Evolutionary conservation across 2,888 invertebrate species (phyloP).

Genomic region (Apomyelois bistriatella): DNA sequence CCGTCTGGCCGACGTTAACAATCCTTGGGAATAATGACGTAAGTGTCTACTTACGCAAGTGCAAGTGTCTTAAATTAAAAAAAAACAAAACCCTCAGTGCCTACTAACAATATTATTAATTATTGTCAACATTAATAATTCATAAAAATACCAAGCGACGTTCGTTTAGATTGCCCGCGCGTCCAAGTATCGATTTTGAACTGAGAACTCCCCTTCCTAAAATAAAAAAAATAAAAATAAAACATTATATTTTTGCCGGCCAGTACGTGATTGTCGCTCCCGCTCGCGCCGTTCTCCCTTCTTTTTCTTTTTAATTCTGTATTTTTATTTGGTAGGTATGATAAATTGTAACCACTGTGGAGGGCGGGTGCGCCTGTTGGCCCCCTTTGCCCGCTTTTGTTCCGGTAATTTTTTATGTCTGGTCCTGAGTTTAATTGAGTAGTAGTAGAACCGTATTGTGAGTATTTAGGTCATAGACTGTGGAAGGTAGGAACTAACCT

Average conservation of each 20-base stretch:
- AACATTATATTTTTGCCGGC: constrained; percentile 62
- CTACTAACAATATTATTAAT: too few species aligned
- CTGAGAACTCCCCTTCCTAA: constrained; percentile 31
- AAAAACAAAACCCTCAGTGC: too few species aligned
- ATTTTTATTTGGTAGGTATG: constrained; percentile 79
- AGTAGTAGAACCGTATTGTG: constrained; percentile 70
- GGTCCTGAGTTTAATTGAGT: constrained; percentile 75
- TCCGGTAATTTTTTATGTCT: constrained; percentile 79
- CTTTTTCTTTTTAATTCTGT: constrained; percentile 77
- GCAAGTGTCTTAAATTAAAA: too few species aligned
- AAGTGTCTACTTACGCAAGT: too few species aligned
- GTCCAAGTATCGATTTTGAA: constrained; percentile 18
- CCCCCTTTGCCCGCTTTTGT: constrained; percentile 64
- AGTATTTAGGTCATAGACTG: constrained; percentile 69
- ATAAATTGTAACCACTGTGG: constrained; percentile 74
- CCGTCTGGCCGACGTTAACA: too few species aligned
- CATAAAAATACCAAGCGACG: constrained; percentile 37
- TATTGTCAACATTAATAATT: too few species aligned
- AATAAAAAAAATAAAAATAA: constrained; percentile 42
- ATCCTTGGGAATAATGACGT: too few species aligned
- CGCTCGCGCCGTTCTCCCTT: constrained; percentile 64
- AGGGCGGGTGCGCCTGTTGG: constrained; percentile 31
- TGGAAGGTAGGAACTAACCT: constrained; percentile 53
- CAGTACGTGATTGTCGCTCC: constrained; percentile 54
- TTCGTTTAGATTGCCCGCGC: constrained; percentile 43